Conservation (phyloP, 92 coral and sea anemone species). For the Umimayanthus kanabou region DNA sequence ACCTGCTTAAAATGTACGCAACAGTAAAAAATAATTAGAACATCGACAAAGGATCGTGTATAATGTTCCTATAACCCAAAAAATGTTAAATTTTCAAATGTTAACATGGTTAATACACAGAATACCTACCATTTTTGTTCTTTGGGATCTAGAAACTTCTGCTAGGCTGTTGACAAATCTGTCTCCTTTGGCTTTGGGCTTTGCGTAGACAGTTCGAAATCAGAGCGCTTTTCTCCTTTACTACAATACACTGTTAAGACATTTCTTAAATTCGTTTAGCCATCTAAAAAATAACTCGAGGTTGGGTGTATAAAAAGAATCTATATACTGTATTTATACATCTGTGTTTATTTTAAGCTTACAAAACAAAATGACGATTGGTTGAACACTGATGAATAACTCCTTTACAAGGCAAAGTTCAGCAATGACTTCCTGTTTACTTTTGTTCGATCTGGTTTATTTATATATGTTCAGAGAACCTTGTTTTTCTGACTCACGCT, state of each 20-base stretch:
- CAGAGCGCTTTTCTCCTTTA: too few species aligned
- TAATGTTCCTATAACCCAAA: too few species aligned
- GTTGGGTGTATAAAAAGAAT: not conserved
- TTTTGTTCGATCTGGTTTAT: too few species aligned
- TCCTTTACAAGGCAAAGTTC: not conserved
- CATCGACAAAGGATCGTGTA: not conserved
- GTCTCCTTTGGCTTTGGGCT: not conserved
- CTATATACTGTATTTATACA: not conserved
- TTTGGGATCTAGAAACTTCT: not conserved
- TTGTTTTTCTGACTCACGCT: too few species aligned
- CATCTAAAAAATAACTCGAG: not conserved
- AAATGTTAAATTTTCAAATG: too few species aligned
- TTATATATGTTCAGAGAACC: too few species aligned
- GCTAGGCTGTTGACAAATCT: not conserved
- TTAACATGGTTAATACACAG: not conserved
- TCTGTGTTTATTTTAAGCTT: not conserved
- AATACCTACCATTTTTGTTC: not conserved
- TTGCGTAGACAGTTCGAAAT: too few species aligned
- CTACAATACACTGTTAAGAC: not conserved
- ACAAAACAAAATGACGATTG: not conserved
- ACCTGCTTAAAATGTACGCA: not conserved
- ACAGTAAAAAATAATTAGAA: too few species aligned
- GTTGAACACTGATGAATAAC: not conserved
- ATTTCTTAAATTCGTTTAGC: not conserved
- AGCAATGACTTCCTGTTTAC: not conserved